These are phyloP conservation scores for Endomychus coccineus DNA, from an alignment of 2,888 invertebrate species.

Conservation along the genomic window DNA sequence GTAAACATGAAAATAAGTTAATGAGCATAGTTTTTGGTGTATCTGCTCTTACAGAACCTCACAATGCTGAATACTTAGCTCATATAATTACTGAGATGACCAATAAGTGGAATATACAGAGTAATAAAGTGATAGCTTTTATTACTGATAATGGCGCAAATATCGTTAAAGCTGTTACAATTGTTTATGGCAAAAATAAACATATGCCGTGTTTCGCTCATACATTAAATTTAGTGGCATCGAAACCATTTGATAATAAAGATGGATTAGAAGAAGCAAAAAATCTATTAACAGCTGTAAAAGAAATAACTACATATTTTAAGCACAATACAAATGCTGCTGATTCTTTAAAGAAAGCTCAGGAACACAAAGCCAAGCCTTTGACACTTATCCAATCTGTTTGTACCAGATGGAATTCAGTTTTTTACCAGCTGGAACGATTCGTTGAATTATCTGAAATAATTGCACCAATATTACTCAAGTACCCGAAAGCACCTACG, in stretches of 20 bases:
- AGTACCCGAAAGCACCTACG: slow-evolving; percentile 28
- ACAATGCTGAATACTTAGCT: slow-evolving; percentile 21
- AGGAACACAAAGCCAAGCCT: slow-evolving; percentile 19
- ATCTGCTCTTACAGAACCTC: slow-evolving; percentile 7
- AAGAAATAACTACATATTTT: slow-evolving; percentile 24
- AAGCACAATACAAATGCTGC: slow-evolving; percentile 25
- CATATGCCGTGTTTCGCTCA: slow-evolving; percentile 23
- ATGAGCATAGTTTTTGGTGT: slow-evolving; percentile 9
- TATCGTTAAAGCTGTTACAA: slow-evolving; percentile 25
- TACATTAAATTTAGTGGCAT: slow-evolving; percentile 22
- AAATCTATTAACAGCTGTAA: slow-evolving; percentile 13
- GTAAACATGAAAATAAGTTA: slow-evolving; percentile 9
- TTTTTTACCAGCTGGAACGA: slow-evolving; percentile 24
- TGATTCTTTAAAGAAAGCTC: slow-evolving; percentile 24
- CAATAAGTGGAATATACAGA: slow-evolving; percentile 18
- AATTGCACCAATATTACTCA: slow-evolving; percentile 23
- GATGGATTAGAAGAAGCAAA: neutral
- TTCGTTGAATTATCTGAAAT: slow-evolving; percentile 22
- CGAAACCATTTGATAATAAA: slow-evolving; percentile 14
- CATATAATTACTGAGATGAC: slow-evolving; percentile 18
- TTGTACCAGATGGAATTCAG: slow-evolving; percentile 29
- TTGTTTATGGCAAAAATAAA: slow-evolving; percentile 20
- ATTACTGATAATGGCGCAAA: slow-evolving; percentile 26
- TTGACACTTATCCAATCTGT: slow-evolving; percentile 26
- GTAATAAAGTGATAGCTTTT: slow-evolving; percentile 21